Base-by-base conservation (phyloP, 2,888 invertebrate species). In the Trachelus iudaicus region DNA sequence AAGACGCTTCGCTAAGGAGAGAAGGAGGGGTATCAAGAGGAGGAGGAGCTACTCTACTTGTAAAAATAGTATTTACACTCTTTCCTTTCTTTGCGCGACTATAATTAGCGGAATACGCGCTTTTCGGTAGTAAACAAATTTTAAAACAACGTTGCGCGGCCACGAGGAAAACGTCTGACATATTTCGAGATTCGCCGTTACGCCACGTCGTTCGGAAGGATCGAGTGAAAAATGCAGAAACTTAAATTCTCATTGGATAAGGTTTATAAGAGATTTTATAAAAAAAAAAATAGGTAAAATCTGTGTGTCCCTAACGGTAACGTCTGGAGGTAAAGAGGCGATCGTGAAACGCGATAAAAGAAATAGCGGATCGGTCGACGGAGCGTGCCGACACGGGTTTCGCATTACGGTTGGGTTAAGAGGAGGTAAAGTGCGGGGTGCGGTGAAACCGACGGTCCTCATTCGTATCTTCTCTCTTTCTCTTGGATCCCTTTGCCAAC, bases 51-150 rank as follows among this genome's bases (percentile, higher is more conserved):
- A 56, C 56, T 23, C 56, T 31, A 83, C 84, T 87, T 85, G 87
- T 89, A 89, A 89, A 89, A 89, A 89, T 89, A 89, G 89, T 88
- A 86, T 84, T 87, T 86, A 87, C 86, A 85, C 83, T 85, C 85
- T 89, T 89, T 89, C 89, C 87, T 89, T 87, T 87, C 88, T 88
- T 87, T 87, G 85, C 81, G 84, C 76, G 83, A 88, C 89, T 89
- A 89, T 88, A 89, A 87, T 89, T 89, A 89, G 89, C 88, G 83
- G 83, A 87, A 83, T 85, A 83, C 89, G 87, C 85, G 87, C 88
- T 86, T 31, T 88, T 87, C 86, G 85, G 85, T 85, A 84, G 89
- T 89, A 89, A 88, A 88, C 87, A 88, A 89, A 87, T 87, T 85
- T 88, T 83, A 84, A 81, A 82, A 82, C 80, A 31, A 37, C 73